phyloP scores from a whole-genome alignment of 2,113 vertebrate genomes.

The Opisthocomus hoazin region DNA sequence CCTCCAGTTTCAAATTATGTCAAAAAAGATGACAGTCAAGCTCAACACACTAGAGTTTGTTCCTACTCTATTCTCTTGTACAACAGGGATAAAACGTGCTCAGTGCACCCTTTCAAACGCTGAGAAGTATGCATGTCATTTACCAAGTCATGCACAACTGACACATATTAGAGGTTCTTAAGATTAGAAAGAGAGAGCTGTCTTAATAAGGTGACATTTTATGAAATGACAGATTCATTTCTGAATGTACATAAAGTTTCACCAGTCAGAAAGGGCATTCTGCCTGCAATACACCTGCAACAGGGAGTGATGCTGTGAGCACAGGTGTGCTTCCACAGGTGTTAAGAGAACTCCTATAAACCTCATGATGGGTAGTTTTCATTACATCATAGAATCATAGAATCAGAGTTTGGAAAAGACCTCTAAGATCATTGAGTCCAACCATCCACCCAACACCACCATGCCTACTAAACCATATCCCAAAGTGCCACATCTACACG shows the following conservation, averaged over 20 bases:
- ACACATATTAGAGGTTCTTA: background rate
- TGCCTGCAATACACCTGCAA: background rate
- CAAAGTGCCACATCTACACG: too few species aligned
- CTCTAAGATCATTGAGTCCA: too few species aligned
- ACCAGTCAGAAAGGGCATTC: background rate
- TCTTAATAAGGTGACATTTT: background rate
- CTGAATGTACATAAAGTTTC: background rate
- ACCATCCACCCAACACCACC: too few species aligned
- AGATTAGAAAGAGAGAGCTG: background rate
- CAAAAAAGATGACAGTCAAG: conserved; percentile 8
- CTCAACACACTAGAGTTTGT: background rate
- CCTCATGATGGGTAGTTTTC: background rate
- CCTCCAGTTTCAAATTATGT: background rate
- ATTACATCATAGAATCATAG: rapidly evolving
- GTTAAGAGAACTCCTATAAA: background rate
- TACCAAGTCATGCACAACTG: background rate
- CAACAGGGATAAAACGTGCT: background rate
- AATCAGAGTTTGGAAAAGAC: too few species aligned
- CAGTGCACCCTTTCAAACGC: background rate
- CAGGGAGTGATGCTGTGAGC: background rate
- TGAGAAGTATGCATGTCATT: background rate
- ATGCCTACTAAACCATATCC: too few species aligned
- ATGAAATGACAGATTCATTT: background rate
- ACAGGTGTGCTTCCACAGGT: background rate
- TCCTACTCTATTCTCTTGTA: background rate